A percentile compares a stretch with the other conserved stretches of the same genome.
Evolutionary conservation across 2,113 vertebrate genomes (phyloP).

Genomic region (Argyrosomus japonicus): DNA sequence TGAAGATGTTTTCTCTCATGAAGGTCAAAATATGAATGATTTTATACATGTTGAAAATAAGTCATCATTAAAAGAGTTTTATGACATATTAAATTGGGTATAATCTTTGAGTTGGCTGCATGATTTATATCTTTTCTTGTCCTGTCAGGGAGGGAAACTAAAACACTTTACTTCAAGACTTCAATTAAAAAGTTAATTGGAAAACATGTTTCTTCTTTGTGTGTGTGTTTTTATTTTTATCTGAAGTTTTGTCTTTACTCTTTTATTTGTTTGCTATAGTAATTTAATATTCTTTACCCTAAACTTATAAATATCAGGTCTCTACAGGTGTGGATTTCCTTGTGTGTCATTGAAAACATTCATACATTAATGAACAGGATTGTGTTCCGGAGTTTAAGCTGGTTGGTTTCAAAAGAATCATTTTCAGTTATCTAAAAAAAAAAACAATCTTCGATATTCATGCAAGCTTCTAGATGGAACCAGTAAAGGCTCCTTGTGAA

Average conservation of each 20-base stretch:
- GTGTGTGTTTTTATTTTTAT: background rate
- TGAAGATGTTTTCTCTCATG: background rate
- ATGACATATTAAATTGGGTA: background rate
- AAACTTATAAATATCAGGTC: background rate
- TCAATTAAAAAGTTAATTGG: background rate
- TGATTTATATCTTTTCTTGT: background rate
- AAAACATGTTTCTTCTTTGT: background rate
- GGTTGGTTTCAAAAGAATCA: no score
- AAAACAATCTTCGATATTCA: no score
- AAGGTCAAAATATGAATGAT: background rate
- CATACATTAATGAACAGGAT: no score
- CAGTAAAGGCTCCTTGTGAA: no score
- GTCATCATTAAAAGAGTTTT: background rate
- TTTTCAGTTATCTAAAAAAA: no score
- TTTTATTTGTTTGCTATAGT: background rate
- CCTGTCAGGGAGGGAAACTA: no score
- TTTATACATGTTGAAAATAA: background rate
- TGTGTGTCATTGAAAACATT: background rate
- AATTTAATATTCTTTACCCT: background rate
- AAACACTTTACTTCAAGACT: background rate
- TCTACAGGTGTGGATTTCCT: background rate
- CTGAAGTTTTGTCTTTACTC: background rate
- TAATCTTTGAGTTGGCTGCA: background rate
- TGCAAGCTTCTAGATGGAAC: no score
- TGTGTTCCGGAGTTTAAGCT: no score